Percentiles rank a stretch among this genome's conserved stretches.
Evolutionary conservation across 1,140 invertebrate species (phyloP).

Genomic region (Formica selysi): DNA sequence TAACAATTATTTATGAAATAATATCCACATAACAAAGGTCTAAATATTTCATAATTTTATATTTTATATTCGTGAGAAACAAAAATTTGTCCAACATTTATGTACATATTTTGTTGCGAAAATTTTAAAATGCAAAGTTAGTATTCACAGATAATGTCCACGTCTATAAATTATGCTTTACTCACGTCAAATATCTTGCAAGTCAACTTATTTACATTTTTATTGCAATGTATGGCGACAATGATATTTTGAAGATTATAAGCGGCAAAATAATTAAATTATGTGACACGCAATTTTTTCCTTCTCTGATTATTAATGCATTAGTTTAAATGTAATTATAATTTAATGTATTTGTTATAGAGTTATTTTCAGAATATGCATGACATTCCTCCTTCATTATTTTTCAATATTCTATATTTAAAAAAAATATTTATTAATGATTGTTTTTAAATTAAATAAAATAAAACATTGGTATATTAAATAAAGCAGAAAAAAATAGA

Average conservation of each 20-base stretch:
- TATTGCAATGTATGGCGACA: neutral
- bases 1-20: constrained; percentile 32
- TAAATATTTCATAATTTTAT: constrained; percentile 5
- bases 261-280: constrained; percentile 25
- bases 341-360: neutral
- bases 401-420: neutral
- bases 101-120: constrained; percentile 38
- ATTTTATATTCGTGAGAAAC: constrained; percentile 22
- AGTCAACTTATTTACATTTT: constrained; percentile 31
- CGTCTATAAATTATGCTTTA: neutral
- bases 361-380: neutral
- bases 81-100: constrained; percentile 52
- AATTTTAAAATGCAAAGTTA: constrained; percentile 40
- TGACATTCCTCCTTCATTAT: neutral
- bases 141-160: constrained; percentile 46
- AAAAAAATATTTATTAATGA: neutral
- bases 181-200: constrained; percentile 17
- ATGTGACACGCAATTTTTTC: no score
- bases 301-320: neutral
- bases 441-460: neutral
- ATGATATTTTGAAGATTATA: neutral
- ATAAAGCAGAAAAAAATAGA: constrained; percentile 1
- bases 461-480: neutral
- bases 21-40: neutral
- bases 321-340: neutral